phyloP scores from a whole-genome alignment of 2,113 vertebrate genomes.

The Oenanthe oenanthe region DNA sequence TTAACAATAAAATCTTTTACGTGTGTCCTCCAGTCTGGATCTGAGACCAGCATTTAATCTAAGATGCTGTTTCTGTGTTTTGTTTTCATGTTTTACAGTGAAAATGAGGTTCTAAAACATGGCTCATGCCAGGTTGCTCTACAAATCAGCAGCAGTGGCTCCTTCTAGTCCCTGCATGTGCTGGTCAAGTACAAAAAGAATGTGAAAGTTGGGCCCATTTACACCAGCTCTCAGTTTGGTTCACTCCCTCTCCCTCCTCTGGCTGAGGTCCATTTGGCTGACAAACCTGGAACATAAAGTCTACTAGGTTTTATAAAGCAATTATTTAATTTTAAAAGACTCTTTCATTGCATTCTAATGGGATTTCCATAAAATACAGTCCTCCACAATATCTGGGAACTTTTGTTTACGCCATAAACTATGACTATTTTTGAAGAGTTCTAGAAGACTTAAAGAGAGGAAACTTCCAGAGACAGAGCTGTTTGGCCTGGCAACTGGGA shows the following conservation, averaged over 20 bases:
- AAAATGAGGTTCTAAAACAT: not conserved
- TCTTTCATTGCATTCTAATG: constrained; percentile 20
- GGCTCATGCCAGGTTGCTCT: not conserved
- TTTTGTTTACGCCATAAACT: not conserved
- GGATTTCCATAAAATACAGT: constrained; percentile 17
- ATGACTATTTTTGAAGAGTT: not conserved
- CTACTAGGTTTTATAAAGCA: constrained; percentile 25
- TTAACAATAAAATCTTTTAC: not conserved
- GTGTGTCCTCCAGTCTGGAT: not conserved
- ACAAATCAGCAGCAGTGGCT: not conserved
- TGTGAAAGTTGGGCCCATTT: not conserved
- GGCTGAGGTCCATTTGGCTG: constrained; percentile 37
- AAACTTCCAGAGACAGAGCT: not conserved
- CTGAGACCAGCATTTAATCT: not conserved
- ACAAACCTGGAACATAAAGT: constrained; percentile 1
- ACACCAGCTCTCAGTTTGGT: not conserved
- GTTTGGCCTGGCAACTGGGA: not conserved
- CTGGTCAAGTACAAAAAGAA: not conserved
- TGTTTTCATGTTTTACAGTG: not conserved
- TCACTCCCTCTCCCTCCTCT: not conserved
- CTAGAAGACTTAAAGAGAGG: not conserved
- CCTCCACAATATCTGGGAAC: not conserved
- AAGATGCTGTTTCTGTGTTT: not conserved
- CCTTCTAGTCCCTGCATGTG: not conserved
- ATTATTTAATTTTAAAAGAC: constrained; percentile 42